Evolutionary conservation across 2,888 invertebrate genomes (phyloP).

Genomic region (Sarcophaga caerulescens): DNA sequence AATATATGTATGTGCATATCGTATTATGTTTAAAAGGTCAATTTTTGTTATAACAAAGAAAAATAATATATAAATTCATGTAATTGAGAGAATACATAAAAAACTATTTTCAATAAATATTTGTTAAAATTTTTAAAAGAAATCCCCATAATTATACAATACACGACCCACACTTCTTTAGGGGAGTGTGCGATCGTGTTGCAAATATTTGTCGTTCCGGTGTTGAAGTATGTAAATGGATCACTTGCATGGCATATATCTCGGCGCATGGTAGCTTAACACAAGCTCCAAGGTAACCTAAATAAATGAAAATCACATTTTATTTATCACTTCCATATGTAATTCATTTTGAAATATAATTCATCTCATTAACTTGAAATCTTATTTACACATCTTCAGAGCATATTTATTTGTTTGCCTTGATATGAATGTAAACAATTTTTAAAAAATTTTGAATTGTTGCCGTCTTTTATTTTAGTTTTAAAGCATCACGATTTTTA

Average conservation of each 20-base stretch:
- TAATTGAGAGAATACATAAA: constrained; percentile 7
- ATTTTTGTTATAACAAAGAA: neutral
- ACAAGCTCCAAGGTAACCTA: constrained; percentile 80
- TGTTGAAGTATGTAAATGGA: constrained; percentile 66
- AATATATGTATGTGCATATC: too few relatives aligned
- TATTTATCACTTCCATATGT: neutral
- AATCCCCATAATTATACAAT: neutral
- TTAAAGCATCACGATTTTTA: too few relatives aligned
- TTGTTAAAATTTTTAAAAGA: neutral
- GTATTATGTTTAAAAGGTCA: constrained; percentile 4
- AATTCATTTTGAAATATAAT: neutral
- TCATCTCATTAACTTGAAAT: too few relatives aligned
- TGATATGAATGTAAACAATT: too few relatives aligned
- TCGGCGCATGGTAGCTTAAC: constrained; percentile 81
- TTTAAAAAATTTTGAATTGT: too few relatives aligned
- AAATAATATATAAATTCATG: neutral
- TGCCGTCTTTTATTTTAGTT: too few relatives aligned
- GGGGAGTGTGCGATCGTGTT: constrained; percentile 26
- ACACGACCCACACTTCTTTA: constrained; percentile 1
- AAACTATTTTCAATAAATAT: neutral
- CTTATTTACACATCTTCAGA: too few relatives aligned
- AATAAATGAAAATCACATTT: neutral
- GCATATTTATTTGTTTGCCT: too few relatives aligned
- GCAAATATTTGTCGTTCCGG: constrained; percentile 10
- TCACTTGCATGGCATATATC: constrained; percentile 80